Conservation (phyloP, 1,140 invertebrate species). For the Steinernema feltiae region DNA sequence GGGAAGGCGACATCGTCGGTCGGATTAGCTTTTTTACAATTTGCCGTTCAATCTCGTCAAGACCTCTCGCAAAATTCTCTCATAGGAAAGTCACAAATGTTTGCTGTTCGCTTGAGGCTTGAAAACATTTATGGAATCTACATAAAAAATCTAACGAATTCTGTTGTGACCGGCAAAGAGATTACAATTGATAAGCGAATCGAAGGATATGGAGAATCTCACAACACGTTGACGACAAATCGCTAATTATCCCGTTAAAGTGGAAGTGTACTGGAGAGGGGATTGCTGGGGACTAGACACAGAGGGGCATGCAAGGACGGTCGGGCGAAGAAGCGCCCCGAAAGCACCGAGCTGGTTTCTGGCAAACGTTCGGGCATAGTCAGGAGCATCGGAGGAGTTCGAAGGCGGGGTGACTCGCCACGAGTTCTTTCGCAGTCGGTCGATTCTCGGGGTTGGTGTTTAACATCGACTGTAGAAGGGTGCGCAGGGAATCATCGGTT, state of each 20-base stretch:
- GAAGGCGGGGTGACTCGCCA: background rate
- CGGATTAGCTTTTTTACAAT: too few species aligned
- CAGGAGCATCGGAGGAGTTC: background rate
- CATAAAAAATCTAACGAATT: background rate
- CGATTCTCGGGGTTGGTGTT: background rate
- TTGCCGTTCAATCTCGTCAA: background rate
- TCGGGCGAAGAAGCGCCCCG: background rate
- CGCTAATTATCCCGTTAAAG: background rate
- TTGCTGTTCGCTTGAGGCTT: background rate
- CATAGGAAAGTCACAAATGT: too few species aligned
- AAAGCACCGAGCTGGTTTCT: background rate
- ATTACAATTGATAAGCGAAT: background rate
- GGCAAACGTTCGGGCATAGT: background rate
- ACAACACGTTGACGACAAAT: background rate
- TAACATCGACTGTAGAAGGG: background rate
- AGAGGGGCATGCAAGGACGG: background rate
- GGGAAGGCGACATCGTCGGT: conserved; percentile 6
- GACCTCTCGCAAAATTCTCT: background rate
- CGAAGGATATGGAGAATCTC: background rate
- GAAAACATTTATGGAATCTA: background rate
- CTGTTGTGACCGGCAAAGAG: conserved; percentile 8
- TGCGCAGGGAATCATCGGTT: background rate
- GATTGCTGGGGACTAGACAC: background rate
- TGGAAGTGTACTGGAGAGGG: background rate
- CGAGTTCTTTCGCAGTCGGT: background rate